Evolutionary conservation across 2,888 invertebrate genomes (phyloP).

Genomic region (Amphimallon solstitiale): DNA sequence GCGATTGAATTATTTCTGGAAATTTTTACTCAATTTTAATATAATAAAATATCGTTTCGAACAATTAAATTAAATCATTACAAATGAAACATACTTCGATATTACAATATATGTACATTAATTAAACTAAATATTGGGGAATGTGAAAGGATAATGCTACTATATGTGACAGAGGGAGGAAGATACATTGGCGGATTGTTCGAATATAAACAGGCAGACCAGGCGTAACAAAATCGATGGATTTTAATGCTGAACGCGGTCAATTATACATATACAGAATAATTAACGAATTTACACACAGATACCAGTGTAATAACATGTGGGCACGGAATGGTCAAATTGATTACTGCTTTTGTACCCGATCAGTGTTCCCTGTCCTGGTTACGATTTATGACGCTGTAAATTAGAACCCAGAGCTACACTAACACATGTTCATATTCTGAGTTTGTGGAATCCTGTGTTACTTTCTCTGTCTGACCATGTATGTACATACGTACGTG

Average conservation of each 20-base stretch:
- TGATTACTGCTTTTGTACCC: slow-evolving; percentile 52
- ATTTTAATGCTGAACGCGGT: slow-evolving; percentile 29
- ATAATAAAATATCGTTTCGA: no score
- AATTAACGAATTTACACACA: slow-evolving; percentile 57
- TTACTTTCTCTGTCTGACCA: not conserved
- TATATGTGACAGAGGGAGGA: no score
- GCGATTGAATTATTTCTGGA: no score
- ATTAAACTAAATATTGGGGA: no score
- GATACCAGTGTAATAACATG: slow-evolving; percentile 57
- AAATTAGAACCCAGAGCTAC: slow-evolving; percentile 36
- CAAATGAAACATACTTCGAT: no score
- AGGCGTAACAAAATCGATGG: no score
- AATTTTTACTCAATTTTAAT: no score
- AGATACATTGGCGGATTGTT: no score
- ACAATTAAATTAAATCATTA: no score
- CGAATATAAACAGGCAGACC: no score
- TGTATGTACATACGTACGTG: not conserved
- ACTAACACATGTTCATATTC: slow-evolving; percentile 33
- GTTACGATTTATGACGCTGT: slow-evolving; percentile 40
- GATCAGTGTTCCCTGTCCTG: slow-evolving; percentile 35
- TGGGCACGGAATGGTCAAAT: slow-evolving; percentile 51
- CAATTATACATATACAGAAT: slow-evolving; percentile 50
- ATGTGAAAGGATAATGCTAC: no score
- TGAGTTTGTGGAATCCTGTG: slow-evolving; percentile 21
- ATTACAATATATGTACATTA: no score